Evolutionary conservation across 1,140 invertebrate species (phyloP), one percentile per base, ranked within the genome.

Genomic region (Cardiocondyla obscurior): DNA sequence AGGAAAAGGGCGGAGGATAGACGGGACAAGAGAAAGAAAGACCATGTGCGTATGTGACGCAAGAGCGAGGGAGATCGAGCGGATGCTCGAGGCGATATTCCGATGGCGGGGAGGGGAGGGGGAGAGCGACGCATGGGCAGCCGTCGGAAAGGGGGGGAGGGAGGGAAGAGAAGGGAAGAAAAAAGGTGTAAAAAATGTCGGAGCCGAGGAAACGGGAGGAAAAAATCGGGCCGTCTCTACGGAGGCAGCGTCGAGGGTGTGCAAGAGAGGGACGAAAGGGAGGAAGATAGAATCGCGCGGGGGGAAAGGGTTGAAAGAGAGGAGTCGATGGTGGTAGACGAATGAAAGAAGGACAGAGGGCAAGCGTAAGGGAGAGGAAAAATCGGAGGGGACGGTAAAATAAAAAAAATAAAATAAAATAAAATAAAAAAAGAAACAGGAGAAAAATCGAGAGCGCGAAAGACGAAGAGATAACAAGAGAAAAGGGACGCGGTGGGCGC

Each of bases 151-250:
- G 46, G 81, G 73, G 85, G 84, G 82, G 49, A n/a, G n/a, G n/a
- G n/a, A n/a, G n/a, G n/a, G n/a, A n/a, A n/a, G n/a, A n/a, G n/a
- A 72, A 73, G 85, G 82, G 64, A 87, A 70, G 82, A 72, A 83
- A 90, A 89, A 85, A 89, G 82, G 84, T 89, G 90, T 92, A 93
- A 93, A 93, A 93, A 93, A 93, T 92, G 88, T 85, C 91, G 83
- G 90, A 92, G 90, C 89, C 90, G 90, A 92, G 91, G 90, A 92
- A 92, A 90, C 88, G 90, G 88, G 89, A 92, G 91, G 89, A 90
- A 93, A 93, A 92, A 92, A 92, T 91, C 90, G 90, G 91, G 85
- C 89, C 90, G 91, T 90, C 90, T 91, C 86, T 51, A 72, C 58
- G 86, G 55, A 79, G 72, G 57, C 79, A 72, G 74, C 70, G 70